These are phyloP conservation scores for Cryptomyrus ogoouensis DNA, from an alignment of 2,113 vertebrate species.

Conservation along the genomic window DNA sequence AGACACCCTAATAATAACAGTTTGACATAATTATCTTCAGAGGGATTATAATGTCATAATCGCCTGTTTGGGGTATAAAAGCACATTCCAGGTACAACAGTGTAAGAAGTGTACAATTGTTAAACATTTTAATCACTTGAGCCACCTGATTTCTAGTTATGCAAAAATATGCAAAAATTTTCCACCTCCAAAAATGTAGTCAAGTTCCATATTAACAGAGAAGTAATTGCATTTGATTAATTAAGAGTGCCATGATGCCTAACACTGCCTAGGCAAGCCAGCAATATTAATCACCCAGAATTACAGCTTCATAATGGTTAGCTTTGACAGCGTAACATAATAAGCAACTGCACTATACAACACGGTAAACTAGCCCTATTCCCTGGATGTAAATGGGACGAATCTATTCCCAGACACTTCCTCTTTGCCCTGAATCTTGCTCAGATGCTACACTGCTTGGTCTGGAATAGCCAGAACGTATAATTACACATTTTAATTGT, in stretches of 20 bases:
- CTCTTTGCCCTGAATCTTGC: background rate
- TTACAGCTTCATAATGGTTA: background rate
- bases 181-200: slow-evolving; percentile 1
- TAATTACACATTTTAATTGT: background rate
- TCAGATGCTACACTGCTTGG: slow-evolving; percentile 5
- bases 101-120: background rate
- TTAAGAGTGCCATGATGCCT: background rate
- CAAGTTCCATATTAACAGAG: background rate
- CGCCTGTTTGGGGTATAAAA: background rate
- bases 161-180: slow-evolving; percentile 6
- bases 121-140: background rate
- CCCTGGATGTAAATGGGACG: background rate
- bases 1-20: background rate
- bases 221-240: slow-evolving; percentile 4
- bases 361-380: background rate
- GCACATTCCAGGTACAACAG: background rate
- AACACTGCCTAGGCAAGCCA: background rate
- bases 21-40: background rate
- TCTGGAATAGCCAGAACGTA: background rate
- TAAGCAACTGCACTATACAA: background rate
- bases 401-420: background rate
- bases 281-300: background rate
- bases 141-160: background rate
- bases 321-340: background rate
- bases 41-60: background rate